These are phyloP conservation scores for Dicerorhinus sumatrensis DNA, from an alignment of 2,113 vertebrate species.

Conservation along the genomic window DNA sequence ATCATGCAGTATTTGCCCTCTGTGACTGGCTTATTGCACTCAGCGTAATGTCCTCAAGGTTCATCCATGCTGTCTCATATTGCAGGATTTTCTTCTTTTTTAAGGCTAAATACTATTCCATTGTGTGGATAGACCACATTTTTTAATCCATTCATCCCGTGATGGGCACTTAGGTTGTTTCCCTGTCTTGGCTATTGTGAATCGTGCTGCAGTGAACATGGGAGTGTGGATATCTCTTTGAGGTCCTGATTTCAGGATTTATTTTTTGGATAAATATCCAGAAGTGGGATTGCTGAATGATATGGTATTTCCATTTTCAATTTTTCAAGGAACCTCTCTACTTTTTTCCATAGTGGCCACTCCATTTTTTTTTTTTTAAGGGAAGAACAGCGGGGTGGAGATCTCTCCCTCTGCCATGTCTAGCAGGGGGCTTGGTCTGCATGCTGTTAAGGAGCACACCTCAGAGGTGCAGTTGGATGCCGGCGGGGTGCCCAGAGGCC, in stretches of 20 bases:
- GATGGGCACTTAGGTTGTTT: accelerated
- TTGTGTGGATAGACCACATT: accelerated
- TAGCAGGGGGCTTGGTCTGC: too few species aligned
- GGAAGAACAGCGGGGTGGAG: not conserved
- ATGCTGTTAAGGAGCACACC: accelerated
- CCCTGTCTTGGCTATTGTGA: not conserved
- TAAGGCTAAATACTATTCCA: not conserved
- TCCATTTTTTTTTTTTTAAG: not conserved
- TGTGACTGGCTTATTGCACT: not conserved
- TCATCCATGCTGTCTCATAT: accelerated
- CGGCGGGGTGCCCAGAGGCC: accelerated
- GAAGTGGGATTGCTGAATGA: not conserved
- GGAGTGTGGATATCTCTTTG: accelerated
- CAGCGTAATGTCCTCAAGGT: accelerated
- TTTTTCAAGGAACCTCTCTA: not conserved
- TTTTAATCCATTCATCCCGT: accelerated
- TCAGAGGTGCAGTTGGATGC: accelerated
- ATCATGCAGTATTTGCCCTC: accelerated
- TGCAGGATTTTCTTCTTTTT: not conserved
- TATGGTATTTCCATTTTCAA: not conserved
- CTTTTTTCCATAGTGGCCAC: not conserved
- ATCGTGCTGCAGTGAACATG: accelerated
- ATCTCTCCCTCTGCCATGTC: accelerated
- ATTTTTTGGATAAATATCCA: not conserved
- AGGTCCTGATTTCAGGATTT: not conserved